A percentile compares a stretch with the other conserved stretches of the same genome.
These are phyloP conservation scores for Erannis defoliaria DNA, from an alignment of 2,888 invertebrate species.

Conservation along the genomic window DNA sequence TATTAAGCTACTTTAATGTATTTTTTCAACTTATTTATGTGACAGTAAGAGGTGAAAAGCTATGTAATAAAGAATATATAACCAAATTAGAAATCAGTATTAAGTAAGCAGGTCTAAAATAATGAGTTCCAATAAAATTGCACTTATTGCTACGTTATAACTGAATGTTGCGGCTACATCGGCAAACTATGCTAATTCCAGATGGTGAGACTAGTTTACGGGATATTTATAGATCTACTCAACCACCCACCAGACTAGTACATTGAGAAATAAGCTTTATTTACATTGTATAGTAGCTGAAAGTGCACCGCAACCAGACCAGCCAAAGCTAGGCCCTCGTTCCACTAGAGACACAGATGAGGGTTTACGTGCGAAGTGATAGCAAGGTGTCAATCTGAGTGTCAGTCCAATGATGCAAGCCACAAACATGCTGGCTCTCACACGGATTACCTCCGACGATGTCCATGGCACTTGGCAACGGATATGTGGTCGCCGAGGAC, in stretches of 20 bases:
- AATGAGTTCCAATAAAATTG: not conserved
- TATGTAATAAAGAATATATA: not conserved
- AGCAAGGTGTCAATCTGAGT: slow-evolving; percentile 62
- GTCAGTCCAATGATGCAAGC: slow-evolving; percentile 58
- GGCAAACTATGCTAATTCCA: slow-evolving; percentile 50
- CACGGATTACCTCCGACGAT: slow-evolving; percentile 81
- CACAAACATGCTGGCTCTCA: slow-evolving; percentile 72
- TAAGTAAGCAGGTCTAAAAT: not conserved
- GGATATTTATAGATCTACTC: slow-evolving; percentile 79
- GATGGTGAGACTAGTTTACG: slow-evolving; percentile 62
- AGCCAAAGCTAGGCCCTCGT: slow-evolving; percentile 52
- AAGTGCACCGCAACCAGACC: slow-evolving; percentile 55
- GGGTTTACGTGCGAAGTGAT: slow-evolving; percentile 68
- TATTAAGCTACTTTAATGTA: too few species aligned
- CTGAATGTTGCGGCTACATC: slow-evolving; percentile 44
- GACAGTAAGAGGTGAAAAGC: too few species aligned
- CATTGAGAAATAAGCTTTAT: slow-evolving; percentile 52
- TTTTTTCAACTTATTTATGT: too few species aligned
- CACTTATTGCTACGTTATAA: slow-evolving; percentile 27
- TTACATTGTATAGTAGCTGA: slow-evolving; percentile 49
- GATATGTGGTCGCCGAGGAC: slow-evolving; percentile 67
- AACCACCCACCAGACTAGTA: slow-evolving; percentile 66
- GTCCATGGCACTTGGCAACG: slow-evolving; percentile 77
- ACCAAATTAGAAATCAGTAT: not conserved
- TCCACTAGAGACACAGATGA: slow-evolving; percentile 26